phyloP scores from a whole-genome alignment of 2,113 vertebrate genomes.

The Rhinoderma darwinii region DNA sequence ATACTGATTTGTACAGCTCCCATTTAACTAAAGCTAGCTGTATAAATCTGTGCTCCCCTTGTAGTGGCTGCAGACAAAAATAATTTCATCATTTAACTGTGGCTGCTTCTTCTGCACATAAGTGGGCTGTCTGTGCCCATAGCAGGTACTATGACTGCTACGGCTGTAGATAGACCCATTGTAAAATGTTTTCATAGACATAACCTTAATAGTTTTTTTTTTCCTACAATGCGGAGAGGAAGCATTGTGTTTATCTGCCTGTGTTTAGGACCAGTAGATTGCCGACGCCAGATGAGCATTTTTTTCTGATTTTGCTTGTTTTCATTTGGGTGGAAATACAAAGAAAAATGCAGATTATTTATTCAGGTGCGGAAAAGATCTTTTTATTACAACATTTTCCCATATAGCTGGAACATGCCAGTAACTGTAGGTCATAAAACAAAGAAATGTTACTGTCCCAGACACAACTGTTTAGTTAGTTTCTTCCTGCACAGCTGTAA shows the following conservation, averaged over 20 bases:
- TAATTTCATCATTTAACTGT: too few species aligned
- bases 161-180: too few species aligned
- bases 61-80: too few species aligned
- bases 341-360: slow-evolving; percentile 17
- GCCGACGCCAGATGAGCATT: background rate
- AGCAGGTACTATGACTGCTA: too few species aligned
- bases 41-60: too few species aligned
- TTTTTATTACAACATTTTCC: background rate
- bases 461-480: slow-evolving; percentile 49
- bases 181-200: too few species aligned
- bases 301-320: background rate
- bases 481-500: slow-evolving; percentile 49
- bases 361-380: slow-evolving; percentile 21
- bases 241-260: background rate
- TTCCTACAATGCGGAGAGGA: background rate
- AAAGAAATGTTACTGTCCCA: slow-evolving; percentile 27
- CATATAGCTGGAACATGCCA: slow-evolving; percentile 28
- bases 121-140: too few species aligned
- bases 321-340: background rate
- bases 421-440: slow-evolving; percentile 10
- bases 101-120: too few species aligned
- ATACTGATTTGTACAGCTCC: too few species aligned
- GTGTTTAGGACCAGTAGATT: background rate
- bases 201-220: too few species aligned
- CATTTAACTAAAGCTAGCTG: too few species aligned